Conservation (phyloP, 2,797 vertebrate species). For the Syngnathus acus region DNA sequence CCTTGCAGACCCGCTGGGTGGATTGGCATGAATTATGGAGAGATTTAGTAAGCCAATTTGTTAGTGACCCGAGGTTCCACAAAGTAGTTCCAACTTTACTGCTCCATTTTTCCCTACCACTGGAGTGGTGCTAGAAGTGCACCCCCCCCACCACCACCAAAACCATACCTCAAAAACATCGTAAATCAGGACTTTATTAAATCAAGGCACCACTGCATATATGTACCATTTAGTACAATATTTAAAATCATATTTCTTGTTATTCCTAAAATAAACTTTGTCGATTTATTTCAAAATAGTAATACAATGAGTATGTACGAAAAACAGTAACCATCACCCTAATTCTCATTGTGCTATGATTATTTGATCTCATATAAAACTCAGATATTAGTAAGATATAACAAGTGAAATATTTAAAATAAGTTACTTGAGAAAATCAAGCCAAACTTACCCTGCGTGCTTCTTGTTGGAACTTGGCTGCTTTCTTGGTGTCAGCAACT, state of each 20-base stretch:
- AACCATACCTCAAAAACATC: neutral
- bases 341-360: neutral
- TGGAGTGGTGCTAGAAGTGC: too few relatives aligned
- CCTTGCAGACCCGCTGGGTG: too few relatives aligned
- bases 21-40: too few relatives aligned
- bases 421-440: neutral
- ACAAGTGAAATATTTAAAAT: neutral
- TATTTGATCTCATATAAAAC: neutral
- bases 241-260: neutral
- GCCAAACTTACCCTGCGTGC: slow-evolving; percentile 85
- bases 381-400: neutral
- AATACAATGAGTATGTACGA: neutral
- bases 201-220: neutral
- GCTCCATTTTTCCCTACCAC: too few relatives aligned
- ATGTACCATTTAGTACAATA: neutral
- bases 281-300: neutral
- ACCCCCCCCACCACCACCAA: too few relatives aligned
- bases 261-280: neutral
- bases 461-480: slow-evolving; percentile 92
- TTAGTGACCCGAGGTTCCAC: too few relatives aligned
- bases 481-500: slow-evolving; percentile 92
- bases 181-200: neutral
- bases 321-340: too few relatives aligned
- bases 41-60: too few relatives aligned
- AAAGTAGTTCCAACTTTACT: too few relatives aligned